Evolutionary conservation across 2,113 vertebrate genomes (phyloP).

Genomic region (Larimichthys polyactis): DNA sequence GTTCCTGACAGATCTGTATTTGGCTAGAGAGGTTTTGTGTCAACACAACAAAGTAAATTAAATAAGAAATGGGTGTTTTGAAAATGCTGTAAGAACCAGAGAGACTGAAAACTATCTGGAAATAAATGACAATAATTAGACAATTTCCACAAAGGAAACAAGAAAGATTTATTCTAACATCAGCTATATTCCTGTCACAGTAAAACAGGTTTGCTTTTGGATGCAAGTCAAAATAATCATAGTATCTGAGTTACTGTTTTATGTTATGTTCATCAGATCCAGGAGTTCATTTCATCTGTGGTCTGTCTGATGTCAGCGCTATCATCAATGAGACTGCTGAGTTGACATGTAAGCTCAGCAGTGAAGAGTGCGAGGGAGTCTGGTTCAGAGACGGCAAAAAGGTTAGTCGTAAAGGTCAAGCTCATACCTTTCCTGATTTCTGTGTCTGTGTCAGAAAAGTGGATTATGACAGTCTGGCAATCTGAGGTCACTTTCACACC

Average conservation of each 20-base stretch:
- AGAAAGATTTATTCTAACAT: background rate
- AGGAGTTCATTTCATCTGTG: conserved; percentile 83
- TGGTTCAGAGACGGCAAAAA: conserved; percentile 91
- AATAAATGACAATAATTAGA: background rate
- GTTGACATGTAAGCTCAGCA: conserved; percentile 86
- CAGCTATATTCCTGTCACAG: too few relatives aligned
- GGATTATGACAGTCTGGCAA: background rate
- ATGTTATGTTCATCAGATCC: conserved; percentile 72
- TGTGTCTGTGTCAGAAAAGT: background rate
- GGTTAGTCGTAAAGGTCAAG: conserved; percentile 70
- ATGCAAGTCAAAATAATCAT: background rate
- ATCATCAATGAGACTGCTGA: conserved; percentile 81
- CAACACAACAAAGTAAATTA: background rate
- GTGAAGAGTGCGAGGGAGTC: conserved; percentile 80
- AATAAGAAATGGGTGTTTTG: background rate
- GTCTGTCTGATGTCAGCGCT: conserved; percentile 82
- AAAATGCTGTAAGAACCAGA: background rate
- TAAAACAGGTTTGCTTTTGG: background rate
- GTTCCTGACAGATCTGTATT: background rate
- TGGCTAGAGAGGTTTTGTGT: background rate
- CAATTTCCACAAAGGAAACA: background rate
- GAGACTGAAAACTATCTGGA: background rate
- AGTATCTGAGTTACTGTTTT: background rate
- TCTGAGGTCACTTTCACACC: background rate
- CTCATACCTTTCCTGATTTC: background rate